Percentiles rank a stretch among this genome's conserved stretches.
These are phyloP conservation scores for Megalops atlanticus DNA, from an alignment of 2,113 vertebrate genomes.

Conservation along the genomic window DNA sequence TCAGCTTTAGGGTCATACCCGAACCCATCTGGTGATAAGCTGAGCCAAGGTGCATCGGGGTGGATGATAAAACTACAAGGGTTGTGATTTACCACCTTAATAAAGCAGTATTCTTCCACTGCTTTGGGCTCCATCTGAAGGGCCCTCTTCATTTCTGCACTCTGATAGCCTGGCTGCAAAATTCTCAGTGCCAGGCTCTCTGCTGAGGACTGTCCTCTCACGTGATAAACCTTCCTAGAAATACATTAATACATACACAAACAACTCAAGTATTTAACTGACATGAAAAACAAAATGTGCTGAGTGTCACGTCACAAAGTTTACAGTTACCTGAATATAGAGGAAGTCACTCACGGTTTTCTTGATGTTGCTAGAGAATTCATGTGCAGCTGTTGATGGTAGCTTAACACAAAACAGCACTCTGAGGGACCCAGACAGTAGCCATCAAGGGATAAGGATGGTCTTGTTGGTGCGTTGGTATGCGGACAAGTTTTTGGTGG, in stretches of 20 bases:
- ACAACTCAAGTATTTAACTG: no score
- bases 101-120: constrained; percentile 15
- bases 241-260: no score
- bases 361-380: no score
- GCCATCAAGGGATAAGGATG: no score
- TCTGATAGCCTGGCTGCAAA: background rate
- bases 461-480: no score
- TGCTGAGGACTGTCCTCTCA: constrained; percentile 3
- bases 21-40: background rate
- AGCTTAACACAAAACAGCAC: no score
- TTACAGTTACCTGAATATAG: no score
- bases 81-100: constrained; percentile 24
- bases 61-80: constrained; percentile 3
- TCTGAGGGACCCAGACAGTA: no score
- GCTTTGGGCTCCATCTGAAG: constrained; percentile 25
- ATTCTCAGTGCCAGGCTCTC: background rate
- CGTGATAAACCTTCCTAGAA: background rate
- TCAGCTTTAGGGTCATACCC: background rate
- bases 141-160: constrained; percentile 13
- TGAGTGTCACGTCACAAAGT: no score
- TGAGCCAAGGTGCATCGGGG: background rate
- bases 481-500: no score
- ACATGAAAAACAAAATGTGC: no score
- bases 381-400: no score
- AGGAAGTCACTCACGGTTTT: background rate